Conservation (phyloP, 2,888 invertebrate species). For the Nebria salina region DNA sequence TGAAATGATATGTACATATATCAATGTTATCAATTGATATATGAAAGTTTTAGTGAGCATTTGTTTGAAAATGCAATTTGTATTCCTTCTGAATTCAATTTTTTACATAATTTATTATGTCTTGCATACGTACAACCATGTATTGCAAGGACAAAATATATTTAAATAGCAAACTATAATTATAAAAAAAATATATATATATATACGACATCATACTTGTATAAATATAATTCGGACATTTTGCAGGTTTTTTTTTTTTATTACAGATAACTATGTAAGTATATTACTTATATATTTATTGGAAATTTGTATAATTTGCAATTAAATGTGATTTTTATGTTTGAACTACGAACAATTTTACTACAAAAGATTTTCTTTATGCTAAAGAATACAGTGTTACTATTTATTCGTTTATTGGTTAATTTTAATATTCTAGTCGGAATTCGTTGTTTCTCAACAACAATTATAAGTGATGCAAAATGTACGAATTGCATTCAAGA, state of each 20-base stretch:
- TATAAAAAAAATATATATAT: constrained; percentile 7
- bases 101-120: constrained; percentile 45
- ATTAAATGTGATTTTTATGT: not conserved
- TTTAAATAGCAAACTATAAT: constrained; percentile 35
- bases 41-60: constrained; percentile 57
- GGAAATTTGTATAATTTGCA: not conserved
- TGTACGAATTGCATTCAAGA: constrained; percentile 23
- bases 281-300: constrained; percentile 17
- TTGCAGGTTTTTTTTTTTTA: not conserved
- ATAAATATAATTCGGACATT: constrained; percentile 30
- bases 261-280: not conserved
- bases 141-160: constrained; percentile 37
- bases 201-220: constrained; percentile 18
- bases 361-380: constrained; percentile 1
- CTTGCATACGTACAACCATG: constrained; percentile 33
- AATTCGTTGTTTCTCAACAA: not conserved
- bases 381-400: not conserved
- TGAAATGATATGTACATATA: constrained; percentile 60
- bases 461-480: not conserved
- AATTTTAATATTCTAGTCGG: not conserved
- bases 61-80: constrained; percentile 63
- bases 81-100: constrained; percentile 47
- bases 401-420: not conserved
- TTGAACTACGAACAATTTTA: not conserved
- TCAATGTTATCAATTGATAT: constrained; percentile 64